Percentiles rank a stretch among this genome's conserved stretches.
These are phyloP conservation scores for Mantis religiosa DNA, from an alignment of 2,888 invertebrate genomes.

Conservation along the genomic window DNA sequence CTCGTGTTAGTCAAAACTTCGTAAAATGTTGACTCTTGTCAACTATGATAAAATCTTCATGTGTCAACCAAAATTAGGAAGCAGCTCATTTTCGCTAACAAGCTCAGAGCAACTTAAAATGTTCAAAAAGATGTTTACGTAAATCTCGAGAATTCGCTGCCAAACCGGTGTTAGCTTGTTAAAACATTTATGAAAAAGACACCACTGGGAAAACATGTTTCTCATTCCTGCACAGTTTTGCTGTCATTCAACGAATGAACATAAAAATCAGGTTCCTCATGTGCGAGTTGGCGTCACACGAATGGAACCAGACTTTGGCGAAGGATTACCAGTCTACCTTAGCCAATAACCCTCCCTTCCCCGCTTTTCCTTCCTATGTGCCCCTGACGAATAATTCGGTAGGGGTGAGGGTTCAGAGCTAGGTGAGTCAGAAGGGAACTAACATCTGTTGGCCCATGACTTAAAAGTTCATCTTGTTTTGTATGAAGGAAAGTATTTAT, in stretches of 20 bases:
- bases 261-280: neutral
- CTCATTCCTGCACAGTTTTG: neutral
- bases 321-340: neutral
- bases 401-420: neutral
- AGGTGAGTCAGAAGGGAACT: neutral
- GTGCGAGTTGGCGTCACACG: neutral
- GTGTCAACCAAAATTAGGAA: too few species aligned
- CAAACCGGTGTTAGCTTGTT: neutral
- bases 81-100: too few species aligned
- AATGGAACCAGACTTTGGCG: neutral
- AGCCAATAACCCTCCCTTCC: neutral
- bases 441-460: too few species aligned
- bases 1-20: too few species aligned
- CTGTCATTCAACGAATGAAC: neutral
- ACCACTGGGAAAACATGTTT: neutral
- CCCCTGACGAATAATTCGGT: neutral
- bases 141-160: too few species aligned
- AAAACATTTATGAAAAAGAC: neutral
- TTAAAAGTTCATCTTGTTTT: too few species aligned
- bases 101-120: too few species aligned
- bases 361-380: neutral
- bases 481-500: too few species aligned
- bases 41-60: too few species aligned
- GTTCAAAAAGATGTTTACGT: too few species aligned
- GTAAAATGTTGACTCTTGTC: too few species aligned